Conservation (phyloP, 2,113 vertebrate species). For the Pitta sordida region DNA sequence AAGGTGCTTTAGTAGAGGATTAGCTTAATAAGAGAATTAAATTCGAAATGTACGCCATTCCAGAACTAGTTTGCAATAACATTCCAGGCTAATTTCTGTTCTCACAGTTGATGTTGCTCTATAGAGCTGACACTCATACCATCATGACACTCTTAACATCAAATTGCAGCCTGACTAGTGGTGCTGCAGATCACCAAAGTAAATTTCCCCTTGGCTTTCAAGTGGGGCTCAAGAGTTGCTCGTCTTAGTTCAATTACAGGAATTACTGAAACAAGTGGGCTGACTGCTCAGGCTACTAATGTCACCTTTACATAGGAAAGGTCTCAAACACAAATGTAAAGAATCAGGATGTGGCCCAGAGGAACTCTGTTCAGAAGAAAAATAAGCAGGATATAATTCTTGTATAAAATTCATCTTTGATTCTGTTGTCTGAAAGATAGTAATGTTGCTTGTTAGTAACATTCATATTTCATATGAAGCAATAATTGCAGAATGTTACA, state of each 20-base stretch:
- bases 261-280: not conserved
- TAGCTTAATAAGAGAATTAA: conserved; percentile 1
- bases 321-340: not conserved
- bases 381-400: not conserved
- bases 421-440: not conserved
- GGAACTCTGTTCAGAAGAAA: not conserved
- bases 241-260: not conserved
- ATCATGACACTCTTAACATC: not conserved
- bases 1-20: not conserved
- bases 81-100: not conserved
- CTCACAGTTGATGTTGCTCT: not conserved
- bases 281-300: not conserved
- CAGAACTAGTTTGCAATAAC: not conserved
- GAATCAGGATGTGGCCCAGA: not conserved
- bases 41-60: not conserved
- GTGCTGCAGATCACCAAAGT: not conserved
- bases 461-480: not conserved
- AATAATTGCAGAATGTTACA: not conserved
- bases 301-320: not conserved
- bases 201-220: not conserved
- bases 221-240: not conserved
- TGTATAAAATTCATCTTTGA: not conserved
- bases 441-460: not conserved
- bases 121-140: not conserved
- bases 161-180: not conserved